Base-by-base conservation (phyloP, 2,888 invertebrate genomes). In the Lymantria monacha region DNA sequence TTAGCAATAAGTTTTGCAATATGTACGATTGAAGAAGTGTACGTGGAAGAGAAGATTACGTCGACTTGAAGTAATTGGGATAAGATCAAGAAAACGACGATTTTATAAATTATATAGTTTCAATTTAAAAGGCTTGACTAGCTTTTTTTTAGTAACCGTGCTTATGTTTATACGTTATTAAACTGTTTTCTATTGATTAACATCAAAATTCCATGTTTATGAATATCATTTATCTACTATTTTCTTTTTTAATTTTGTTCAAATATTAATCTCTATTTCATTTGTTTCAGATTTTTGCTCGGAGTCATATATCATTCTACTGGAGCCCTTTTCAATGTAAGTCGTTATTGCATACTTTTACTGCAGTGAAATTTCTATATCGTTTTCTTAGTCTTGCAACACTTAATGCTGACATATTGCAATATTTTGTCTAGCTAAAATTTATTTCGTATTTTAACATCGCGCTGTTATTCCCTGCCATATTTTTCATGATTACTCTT, bases 271-370 rank as follows among this genome's bases (percentile, higher is more conserved):
- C 7, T 37, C 0, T 59, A 60, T 63, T 59, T 64, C 76, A 71
- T 77, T 61, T 70, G 33, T 87, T 89, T 59, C 91, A 90, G 91
- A 87, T 87, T 79, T 86, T 81, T 79, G 78, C 79, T 81, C 85
- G 89, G 89, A 90, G 87, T 90, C 91, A 89, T 87, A 84, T 76
- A 83, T 83, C 81, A 83, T 79, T 83, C 81, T 80, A 76, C 77
- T 80, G 81, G 72, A 85, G 86, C 84, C 84, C 76, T 65, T 69
- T 81, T 83, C 68, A 74, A 86, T 79, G 90, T 90, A 81, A 89
- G 91, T 82, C 12, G 31, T 46, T 14, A 14, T 40, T 14, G 10
- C 22, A 11, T 44, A 47, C 7, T 22, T 10, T 48, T 40, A 12
- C 36, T 11, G n/a, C 36, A 36, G 9, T 36, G 8, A 36, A 9